Base-by-base conservation (phyloP, 2,797 vertebrate species). In the Taeniopygia guttata region DNA sequence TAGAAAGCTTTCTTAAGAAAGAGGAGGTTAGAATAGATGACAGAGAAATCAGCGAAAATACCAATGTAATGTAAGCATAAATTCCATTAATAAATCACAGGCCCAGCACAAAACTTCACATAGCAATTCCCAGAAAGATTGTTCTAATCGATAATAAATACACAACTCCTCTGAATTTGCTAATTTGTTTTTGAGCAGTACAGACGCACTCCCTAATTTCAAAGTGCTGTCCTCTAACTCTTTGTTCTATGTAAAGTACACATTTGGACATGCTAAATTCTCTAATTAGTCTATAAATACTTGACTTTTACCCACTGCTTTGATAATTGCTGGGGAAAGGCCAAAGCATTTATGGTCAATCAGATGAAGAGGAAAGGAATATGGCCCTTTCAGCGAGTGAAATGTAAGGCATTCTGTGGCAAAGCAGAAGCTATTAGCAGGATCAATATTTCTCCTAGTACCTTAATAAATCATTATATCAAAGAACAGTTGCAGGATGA, bases 381-480 rank as follows among this genome's bases (percentile, higher is more conserved):
- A 97, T 89, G 95, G 95, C 90, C 96, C 96, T 97, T 97, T 97
- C 89, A 97, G 95, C 15, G 4, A 98, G 94, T 96, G 96, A 98
- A 98, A 98, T 97, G 97, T 96, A 97, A 97, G 96, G 97, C 94
- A 97, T 97, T 97, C 96, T 93, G 96, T 95, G 95, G 96, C 82
- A 96, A 97, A 96, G 96, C 96, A 98, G 96, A 97, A 97, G 97
- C 98, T 98, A 98, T 98, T 98, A 98, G 96, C 87, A 77, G 95
- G 97, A 98, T 98, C 98, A 97, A 98, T 98, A 98, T 97, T 97
- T 97, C 90, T 96, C 87, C 97, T 95, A 96, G 95, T 95, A 96
- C 97, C 95, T 97, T 98, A 97, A 98, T 98, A 98, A 98, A 97
- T 98, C 98, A 98, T 97, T 97, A 97, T 97, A 98, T 98, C 97